Evolutionary conservation across 1,140 invertebrate genomes (phyloP).

Genomic region (Carcinoscorpius rotundicauda): DNA sequence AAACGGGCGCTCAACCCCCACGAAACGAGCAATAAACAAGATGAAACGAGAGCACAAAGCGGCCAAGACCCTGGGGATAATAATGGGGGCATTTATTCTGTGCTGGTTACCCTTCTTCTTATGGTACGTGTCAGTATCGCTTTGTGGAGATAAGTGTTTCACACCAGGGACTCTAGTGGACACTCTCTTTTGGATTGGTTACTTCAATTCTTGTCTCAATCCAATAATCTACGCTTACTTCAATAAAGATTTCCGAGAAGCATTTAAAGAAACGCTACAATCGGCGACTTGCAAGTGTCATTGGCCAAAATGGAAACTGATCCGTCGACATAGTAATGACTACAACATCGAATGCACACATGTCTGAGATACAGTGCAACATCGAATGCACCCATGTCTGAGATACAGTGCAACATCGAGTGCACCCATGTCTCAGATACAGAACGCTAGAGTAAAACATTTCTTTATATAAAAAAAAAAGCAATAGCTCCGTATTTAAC

Average conservation of each 20-base stretch:
- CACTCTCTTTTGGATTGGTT: slow-evolving; percentile 96
- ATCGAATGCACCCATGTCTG: no score
- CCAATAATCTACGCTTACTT: slow-evolving; percentile 97
- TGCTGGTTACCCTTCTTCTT: slow-evolving; percentile 97
- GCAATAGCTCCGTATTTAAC: no score
- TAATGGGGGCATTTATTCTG: slow-evolving; percentile 86
- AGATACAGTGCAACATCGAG: no score
- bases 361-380: no score
- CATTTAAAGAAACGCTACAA: slow-evolving; percentile 86
- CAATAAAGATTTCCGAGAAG: slow-evolving; percentile 94
- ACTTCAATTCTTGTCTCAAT: slow-evolving; percentile 94
- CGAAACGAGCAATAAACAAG: slow-evolving; percentile 69
- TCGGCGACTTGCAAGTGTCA: slow-evolving; percentile 58
- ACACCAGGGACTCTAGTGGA: slow-evolving; percentile 73
- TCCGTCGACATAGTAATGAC: no score
- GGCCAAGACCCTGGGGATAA: slow-evolving; percentile 86
- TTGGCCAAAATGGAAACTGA: no score
- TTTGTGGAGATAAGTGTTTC: slow-evolving; percentile 61
- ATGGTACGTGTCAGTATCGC: slow-evolving; percentile 70
- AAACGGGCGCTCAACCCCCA: slow-evolving; percentile 52
- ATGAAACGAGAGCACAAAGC: slow-evolving; percentile 94
- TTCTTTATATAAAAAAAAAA: no score
- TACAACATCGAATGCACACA: no score
- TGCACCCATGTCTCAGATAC: no score
- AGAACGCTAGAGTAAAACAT: no score